These are phyloP conservation scores for Gymnobelideus leadbeateri DNA, from an alignment of 2,113 vertebrate genomes.

Conservation along the genomic window DNA sequence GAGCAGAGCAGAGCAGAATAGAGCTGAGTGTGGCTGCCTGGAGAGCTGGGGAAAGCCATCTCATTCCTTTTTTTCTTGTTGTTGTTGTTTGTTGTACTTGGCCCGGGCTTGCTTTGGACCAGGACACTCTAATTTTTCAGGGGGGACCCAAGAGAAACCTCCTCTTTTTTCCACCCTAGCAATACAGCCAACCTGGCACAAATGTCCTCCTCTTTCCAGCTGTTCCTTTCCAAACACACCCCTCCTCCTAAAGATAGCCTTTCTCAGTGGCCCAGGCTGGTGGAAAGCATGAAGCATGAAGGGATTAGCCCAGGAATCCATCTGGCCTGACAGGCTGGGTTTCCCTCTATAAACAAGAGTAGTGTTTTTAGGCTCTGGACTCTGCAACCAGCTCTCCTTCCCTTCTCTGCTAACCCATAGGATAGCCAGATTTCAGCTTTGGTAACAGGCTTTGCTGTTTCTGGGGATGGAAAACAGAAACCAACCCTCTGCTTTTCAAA, in stretches of 20 bases:
- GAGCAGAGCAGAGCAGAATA: conserved; percentile 67
- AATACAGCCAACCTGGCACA: conserved; percentile 90
- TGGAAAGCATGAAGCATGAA: conserved; percentile 89
- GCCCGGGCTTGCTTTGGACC: conserved; percentile 86
- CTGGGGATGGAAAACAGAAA: conserved; percentile 70
- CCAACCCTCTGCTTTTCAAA: conserved; percentile 38
- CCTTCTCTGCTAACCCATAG: conserved; percentile 26
- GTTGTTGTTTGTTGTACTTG: conserved; percentile 91
- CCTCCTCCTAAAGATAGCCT: conserved; percentile 89
- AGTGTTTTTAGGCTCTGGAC: conserved; percentile 81
- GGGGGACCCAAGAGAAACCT: conserved; percentile 84
- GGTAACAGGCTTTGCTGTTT: conserved; percentile 58
- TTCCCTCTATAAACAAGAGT: conserved; percentile 92
- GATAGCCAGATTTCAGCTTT: conserved; percentile 54
- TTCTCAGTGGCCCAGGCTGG: conserved; percentile 78
- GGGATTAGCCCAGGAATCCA: conserved; percentile 85
- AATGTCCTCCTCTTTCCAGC: conserved; percentile 85
- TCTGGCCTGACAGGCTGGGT: conserved; percentile 86
- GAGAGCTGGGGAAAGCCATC: conserved; percentile 92
- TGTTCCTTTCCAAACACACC: conserved; percentile 87
- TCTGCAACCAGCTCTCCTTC: conserved; percentile 77
- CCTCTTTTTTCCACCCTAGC: conserved; percentile 86
- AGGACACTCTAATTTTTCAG: conserved; percentile 85
- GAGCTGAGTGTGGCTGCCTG: conserved; percentile 78
- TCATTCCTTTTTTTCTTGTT: rapidly evolving